A percentile compares a stretch with the other conserved stretches of the same genome.
These are phyloP conservation scores for Laupala kohalensis DNA, from an alignment of 1,140 invertebrate species.

Conservation along the genomic window DNA sequence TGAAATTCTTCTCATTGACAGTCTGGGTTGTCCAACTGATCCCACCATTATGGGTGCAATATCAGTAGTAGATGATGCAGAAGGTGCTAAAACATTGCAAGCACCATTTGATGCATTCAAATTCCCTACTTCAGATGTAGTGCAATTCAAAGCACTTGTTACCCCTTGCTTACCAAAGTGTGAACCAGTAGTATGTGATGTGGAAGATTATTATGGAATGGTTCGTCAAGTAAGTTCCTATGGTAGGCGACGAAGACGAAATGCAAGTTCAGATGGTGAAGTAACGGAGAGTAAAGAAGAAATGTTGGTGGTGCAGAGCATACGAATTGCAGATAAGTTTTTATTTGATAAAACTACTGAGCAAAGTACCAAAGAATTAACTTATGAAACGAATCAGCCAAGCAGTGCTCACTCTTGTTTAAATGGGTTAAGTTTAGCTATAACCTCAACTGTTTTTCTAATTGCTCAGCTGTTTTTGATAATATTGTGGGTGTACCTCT, in stretches of 20 bases:
- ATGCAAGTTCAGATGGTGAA: background rate
- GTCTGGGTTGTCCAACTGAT: constrained; percentile 36
- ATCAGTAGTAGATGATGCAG: constrained; percentile 23
- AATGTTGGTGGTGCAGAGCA: constrained; percentile 33
- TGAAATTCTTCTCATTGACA: constrained; percentile 37
- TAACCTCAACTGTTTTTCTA: constrained; percentile 1
- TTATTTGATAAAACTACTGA: constrained; percentile 21
- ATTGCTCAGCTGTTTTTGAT: constrained; percentile 2
- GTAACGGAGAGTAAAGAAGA: constrained; percentile 23
- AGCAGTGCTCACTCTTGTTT: constrained; percentile 1
- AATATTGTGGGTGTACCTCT: background rate
- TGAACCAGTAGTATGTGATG: constrained; percentile 32
- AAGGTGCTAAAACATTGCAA: constrained; percentile 27
- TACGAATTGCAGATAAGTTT: constrained; percentile 38
- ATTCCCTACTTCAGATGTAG: constrained; percentile 39
- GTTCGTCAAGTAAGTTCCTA: constrained; percentile 27
- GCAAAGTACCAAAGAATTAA: background rate
- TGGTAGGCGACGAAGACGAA: constrained; percentile 26
- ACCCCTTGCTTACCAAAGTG: constrained; percentile 38
- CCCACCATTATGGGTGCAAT: constrained; percentile 34
- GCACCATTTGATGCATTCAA: constrained; percentile 43
- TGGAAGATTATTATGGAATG: constrained; percentile 30
- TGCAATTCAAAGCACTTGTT: constrained; percentile 39
- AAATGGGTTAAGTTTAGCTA: background rate
- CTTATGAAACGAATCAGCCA: background rate